phyloP scores from a whole-genome alignment of 2,888 invertebrate species.

The Lamellibrachia columna region DNA sequence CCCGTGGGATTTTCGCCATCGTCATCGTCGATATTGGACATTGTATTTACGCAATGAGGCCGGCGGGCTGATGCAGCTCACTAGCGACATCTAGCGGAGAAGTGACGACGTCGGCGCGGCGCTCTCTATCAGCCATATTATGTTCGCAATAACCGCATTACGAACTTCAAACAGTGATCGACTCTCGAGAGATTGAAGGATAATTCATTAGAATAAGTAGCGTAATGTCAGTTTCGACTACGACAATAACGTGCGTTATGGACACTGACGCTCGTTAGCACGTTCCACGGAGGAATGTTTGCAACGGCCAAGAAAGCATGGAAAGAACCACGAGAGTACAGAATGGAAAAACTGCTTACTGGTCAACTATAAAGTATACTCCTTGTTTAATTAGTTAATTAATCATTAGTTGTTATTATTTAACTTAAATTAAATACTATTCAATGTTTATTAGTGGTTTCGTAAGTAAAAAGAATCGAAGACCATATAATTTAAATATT shows the following conservation, averaged over 20 bases:
- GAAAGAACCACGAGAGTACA: neutral
- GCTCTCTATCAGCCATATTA: neutral
- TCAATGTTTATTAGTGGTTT: neutral
- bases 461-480: too few species aligned
- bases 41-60: neutral
- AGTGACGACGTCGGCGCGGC: neutral
- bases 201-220: constrained; percentile 16
- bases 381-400: neutral
- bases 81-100: constrained; percentile 16
- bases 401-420: neutral
- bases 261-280: neutral
- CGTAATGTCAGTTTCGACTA: constrained; percentile 10
- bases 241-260: neutral
- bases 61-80: neutral
- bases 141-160: neutral
- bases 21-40: neutral
- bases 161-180: constrained; percentile 9
- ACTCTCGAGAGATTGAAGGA: neutral
- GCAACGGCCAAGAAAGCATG: neutral
- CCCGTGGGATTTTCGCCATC: neutral
- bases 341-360: neutral
- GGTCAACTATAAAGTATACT: neutral
- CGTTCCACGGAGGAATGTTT: neutral
- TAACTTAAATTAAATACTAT: neutral
- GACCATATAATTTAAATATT: too few species aligned